Base-by-base conservation (phyloP, 2,888 invertebrate genomes). In the Teleiodes luculella region DNA sequence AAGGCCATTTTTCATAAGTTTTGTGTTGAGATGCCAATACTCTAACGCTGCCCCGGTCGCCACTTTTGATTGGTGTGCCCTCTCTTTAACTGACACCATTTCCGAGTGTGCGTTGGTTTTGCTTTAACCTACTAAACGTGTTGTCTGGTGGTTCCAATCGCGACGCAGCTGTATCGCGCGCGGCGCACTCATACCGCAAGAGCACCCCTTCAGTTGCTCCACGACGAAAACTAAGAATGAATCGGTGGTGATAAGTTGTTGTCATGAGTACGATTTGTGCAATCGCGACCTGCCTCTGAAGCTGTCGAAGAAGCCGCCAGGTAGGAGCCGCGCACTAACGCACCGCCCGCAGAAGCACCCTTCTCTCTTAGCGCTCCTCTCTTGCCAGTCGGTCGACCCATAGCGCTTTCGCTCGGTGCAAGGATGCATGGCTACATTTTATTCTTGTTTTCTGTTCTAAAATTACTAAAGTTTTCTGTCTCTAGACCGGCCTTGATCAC, bases 131-230 rank as follows among this genome's bases (percentile, higher is more conserved):
- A 91, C 90, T 90, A 91, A 87, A 89, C 85, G 84, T 86, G 76
- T 81, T 87, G 78, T 86, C 81, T 86, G 86, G 86, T 88, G 87
- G 83, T 90, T 88, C 86, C 80, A 77, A 82, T 81, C 79, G 86
- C 80, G 84, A 80, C 82, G 90, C 92, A 95, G 95, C 93, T 95
- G 95, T 91, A 92, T 95, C 92, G 92, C 92, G 85, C 91, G 90
- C 90, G 91, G 90, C 85, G 91, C 93, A 85, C 91, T 93, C 90
- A 92, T 94, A 84, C 95, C 95, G 83, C 92, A 92, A 87, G 93
- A 94, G 91, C 94, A 95, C 84, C 94, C 95, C 86, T 92, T 95
- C 92, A 91, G 94, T 92, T 95, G 95, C 92, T 93, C 94, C 90
- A 92, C 92, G 86, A 92, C 93, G 86, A 92, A 92, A 90, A 91